Percentiles rank a stretch among this genome's conserved stretches.
Evolutionary conservation across 2,888 invertebrate species (phyloP).

Genomic region (Lymantria dispar): DNA sequence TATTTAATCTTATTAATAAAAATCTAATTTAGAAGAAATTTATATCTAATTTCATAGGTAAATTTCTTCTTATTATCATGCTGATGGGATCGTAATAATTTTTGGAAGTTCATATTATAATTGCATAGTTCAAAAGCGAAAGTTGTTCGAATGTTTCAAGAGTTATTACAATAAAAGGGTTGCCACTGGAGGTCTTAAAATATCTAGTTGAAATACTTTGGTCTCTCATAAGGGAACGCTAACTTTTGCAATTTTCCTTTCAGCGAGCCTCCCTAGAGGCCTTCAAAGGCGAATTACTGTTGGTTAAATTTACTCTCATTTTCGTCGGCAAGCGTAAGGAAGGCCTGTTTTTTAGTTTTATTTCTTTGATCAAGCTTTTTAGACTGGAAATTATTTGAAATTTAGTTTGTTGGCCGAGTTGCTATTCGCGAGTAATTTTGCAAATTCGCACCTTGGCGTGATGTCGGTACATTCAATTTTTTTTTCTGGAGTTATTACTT

Average conservation of each 20-base stretch:
- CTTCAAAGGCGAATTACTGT: slow-evolving; percentile 78
- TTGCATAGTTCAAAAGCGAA: slow-evolving; percentile 36
- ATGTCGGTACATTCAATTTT: slow-evolving; percentile 11
- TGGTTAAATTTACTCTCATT: slow-evolving; percentile 79
- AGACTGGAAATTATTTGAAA: slow-evolving; percentile 77
- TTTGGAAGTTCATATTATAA: slow-evolving; percentile 31
- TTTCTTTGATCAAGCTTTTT: slow-evolving; percentile 78
- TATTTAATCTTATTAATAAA: no score
- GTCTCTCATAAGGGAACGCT: slow-evolving; percentile 69
- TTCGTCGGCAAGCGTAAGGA: slow-evolving; percentile 50
- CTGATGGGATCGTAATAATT: slow-evolving; percentile 25
- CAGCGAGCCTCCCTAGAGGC: slow-evolving; percentile 58
- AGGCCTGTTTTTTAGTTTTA: slow-evolving; percentile 76
- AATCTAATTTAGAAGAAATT: no score
- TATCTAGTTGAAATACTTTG: slow-evolving; percentile 56
- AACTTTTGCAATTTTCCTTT: slow-evolving; percentile 79
- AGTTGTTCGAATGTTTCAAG: slow-evolving; percentile 21
- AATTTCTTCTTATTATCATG: slow-evolving; percentile 18
- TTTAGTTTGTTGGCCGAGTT: slow-evolving; percentile 63
- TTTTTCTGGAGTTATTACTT: slow-evolving; percentile 11
- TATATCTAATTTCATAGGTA: neutral
- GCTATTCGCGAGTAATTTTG: slow-evolving; percentile 72
- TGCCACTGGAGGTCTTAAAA: slow-evolving; percentile 23
- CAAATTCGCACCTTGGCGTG: slow-evolving; percentile 67
- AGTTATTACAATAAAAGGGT: slow-evolving; percentile 29